Conservation (phyloP, 1,140 invertebrate genomes). For the Spodoptera litura region DNA sequence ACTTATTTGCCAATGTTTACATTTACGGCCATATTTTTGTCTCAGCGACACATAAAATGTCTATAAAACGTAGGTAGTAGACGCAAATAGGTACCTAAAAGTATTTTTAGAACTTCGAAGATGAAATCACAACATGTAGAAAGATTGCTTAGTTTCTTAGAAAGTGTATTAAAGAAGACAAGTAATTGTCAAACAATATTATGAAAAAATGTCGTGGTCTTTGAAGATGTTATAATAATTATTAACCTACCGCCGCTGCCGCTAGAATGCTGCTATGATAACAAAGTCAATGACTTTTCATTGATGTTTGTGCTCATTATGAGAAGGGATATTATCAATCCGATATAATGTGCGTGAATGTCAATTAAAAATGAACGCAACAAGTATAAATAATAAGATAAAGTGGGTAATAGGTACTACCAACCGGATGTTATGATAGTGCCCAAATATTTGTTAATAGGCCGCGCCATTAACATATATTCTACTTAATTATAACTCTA, state of each 20-base stretch:
- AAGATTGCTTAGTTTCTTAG: not conserved
- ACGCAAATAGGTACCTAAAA: not conserved
- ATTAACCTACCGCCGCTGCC: not conserved
- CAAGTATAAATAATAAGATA: conserved; percentile 15
- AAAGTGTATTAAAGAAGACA: not conserved
- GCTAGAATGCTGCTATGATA: conserved; percentile 25
- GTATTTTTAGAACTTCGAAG: not conserved
- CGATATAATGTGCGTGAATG: conserved; percentile 22
- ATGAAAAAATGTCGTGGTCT: not conserved
- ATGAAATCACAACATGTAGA: not conserved
- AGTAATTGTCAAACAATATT: not conserved
- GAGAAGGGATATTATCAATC: conserved; percentile 12
- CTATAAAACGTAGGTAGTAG: too few species aligned
- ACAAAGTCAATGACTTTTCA: conserved; percentile 37
- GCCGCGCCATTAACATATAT: conserved; percentile 21
- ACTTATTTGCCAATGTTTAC: too few species aligned
- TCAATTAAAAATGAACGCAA: conserved; percentile 9
- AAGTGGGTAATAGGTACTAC: conserved; percentile 3
- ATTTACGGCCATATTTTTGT: too few species aligned
- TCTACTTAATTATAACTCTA: conserved; percentile 8
- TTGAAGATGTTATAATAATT: conserved; percentile 9
- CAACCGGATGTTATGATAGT: conserved; percentile 37
- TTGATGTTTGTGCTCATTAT: conserved; percentile 14
- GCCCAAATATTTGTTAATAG: conserved; percentile 29
- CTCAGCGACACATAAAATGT: too few species aligned